Percentiles rank a stretch among this genome's conserved stretches.
phyloP scores from a whole-genome alignment of 2,797 vertebrate genomes.

The Tapera naevia region DNA sequence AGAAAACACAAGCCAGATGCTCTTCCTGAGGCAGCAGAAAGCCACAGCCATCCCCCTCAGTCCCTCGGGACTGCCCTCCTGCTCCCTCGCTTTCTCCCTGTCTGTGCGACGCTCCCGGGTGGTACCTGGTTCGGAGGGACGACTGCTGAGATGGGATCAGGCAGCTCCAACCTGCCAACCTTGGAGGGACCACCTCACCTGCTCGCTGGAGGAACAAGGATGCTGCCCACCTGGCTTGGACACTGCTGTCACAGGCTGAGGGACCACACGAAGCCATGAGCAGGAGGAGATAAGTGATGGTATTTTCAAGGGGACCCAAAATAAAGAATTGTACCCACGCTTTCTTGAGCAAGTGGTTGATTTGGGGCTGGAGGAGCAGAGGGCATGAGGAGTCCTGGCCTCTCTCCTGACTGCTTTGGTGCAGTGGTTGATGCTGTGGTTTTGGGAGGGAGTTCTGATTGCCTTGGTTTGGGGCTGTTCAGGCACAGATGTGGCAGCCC shows the following conservation, averaged over 20 bases:
- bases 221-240: background rate
- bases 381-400: background rate
- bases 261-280: background rate
- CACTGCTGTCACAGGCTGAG: background rate
- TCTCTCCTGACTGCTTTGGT: background rate
- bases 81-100: background rate
- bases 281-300: background rate
- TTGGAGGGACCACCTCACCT: background rate
- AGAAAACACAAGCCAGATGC: constrained; percentile 72
- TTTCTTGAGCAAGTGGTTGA: background rate
- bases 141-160: background rate
- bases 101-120: background rate
- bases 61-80: background rate
- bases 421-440: background rate
- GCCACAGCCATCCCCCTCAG: constrained; percentile 15
- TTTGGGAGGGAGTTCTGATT: background rate
- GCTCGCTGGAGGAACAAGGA: background rate
- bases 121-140: fast-evolving
- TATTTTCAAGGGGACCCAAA: constrained; percentile 18
- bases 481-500: background rate
- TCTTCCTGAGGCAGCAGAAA: constrained; percentile 47
- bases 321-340: constrained; percentile 44
- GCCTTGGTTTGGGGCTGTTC: background rate
- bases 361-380: background rate
- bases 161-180: background rate